Base-by-base conservation (phyloP, 2,888 invertebrate species). In the Microctonus hyperodae region DNA sequence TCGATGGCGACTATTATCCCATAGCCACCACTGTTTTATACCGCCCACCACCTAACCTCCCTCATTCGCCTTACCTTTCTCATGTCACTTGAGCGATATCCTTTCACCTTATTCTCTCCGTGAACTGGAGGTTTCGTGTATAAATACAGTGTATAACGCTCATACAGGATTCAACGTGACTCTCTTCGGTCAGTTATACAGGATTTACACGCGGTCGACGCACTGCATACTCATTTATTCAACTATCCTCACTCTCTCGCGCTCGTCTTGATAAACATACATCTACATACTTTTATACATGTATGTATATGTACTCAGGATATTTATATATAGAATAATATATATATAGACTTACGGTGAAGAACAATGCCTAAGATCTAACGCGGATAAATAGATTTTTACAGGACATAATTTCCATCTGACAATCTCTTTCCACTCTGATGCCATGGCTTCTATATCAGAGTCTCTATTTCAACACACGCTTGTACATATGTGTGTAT, bases 321-420 rank as follows among this genome's bases (percentile, higher is more conserved):
- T n/a, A 40, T 40, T 11, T 40, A 40, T 2, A 40, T n/a, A 40
- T 40, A 40, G 28, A 7, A 28, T 28, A 55, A 16, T 4, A 56
- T 56, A 28, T 59, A 20, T 44, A 44, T 59, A 20, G 40, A 28
- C 44, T 28, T 28, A 28, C 20, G 16, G 40, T 67, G 65, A 74
- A 77, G 80, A 83, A 83, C 83, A 83, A 82, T 82, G 78, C 78
- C 69, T 64, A 76, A 83, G 82, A 82, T 83, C 79, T 77, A 78
- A 78, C 81, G 75, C 81, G 78, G 83, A 82, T 83, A 82, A 68
- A 79, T 78, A 76, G 75, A 81, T 81, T 81, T 81, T 81, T 81
- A 79, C 77, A 75, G 77, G 76, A 79, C 76, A 77, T 78, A 78
- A 78, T 78, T 78, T 77, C 73, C 73, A 74, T 68, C 62, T 31